Percentiles rank a stretch among this genome's conserved stretches.
phyloP scores from a whole-genome alignment of 1,140 invertebrate genomes.

The Megathymus violae region DNA sequence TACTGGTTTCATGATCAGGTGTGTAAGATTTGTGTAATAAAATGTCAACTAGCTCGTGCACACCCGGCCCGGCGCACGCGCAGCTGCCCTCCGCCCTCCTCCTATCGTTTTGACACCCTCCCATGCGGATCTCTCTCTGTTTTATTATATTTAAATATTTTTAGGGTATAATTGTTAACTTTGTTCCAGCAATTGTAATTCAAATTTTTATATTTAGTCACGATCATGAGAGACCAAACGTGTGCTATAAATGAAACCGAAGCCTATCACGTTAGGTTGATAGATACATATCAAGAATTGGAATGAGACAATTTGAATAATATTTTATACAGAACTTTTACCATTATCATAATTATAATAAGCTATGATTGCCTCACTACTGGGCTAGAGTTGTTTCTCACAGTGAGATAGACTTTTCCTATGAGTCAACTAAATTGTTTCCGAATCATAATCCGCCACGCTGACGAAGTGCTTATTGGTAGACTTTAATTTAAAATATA shows the following conservation, averaged over 20 bases:
- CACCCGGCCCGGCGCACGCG: conserved; percentile 77
- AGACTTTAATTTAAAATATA: too few species aligned
- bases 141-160: conserved; percentile 47
- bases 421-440: too few species aligned
- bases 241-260: not conserved
- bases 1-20: conserved; percentile 75
- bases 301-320: not conserved
- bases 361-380: too few species aligned
- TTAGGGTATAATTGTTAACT: conserved; percentile 25
- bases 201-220: conserved; percentile 14
- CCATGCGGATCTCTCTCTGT: conserved; percentile 63
- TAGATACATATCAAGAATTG: not conserved
- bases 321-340: too few species aligned
- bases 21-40: conserved; percentile 72
- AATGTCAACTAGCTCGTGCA: conserved; percentile 68
- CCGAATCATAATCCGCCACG: too few species aligned
- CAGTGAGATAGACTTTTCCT: too few species aligned
- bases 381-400: too few species aligned
- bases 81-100: conserved; percentile 76
- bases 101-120: conserved; percentile 52
- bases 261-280: not conserved
- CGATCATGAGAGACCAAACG: conserved; percentile 3
- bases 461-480: too few species aligned
- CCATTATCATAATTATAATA: too few species aligned
- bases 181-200: conserved; percentile 27